phyloP scores from a whole-genome alignment of 2,113 vertebrate species.

The Protomyctophum bolini region DNA sequence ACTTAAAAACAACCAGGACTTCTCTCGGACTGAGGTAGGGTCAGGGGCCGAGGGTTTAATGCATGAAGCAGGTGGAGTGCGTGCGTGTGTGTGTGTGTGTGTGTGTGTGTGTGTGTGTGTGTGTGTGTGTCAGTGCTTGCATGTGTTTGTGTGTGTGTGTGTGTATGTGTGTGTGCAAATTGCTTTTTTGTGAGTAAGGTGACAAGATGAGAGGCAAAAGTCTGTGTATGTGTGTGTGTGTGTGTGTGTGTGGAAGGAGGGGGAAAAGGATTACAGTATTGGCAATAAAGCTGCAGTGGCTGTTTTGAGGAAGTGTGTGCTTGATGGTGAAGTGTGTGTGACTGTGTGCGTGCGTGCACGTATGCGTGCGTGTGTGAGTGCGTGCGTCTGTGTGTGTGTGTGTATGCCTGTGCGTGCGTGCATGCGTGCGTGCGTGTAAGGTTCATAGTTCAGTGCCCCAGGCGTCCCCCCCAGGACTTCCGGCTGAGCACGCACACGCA shows the following conservation, averaged over 20 bases:
- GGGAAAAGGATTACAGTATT: conserved; percentile 70
- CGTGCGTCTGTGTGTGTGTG: conserved; percentile 11
- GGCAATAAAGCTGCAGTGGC: conserved; percentile 76
- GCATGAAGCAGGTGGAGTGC: conserved; percentile 39
- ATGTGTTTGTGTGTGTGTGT: conserved; percentile 25
- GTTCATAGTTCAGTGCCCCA: conserved; percentile 65
- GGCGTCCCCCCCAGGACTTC: conserved; percentile 84
- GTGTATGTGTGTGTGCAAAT: conserved; percentile 3
- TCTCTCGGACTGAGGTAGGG: conserved; percentile 99
- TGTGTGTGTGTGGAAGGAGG: conserved; percentile 13
- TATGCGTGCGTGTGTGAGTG: conserved; percentile 15
- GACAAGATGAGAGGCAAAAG: conserved; percentile 35
- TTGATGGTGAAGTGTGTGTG: conserved; percentile 43
- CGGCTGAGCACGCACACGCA: conserved; percentile 96
- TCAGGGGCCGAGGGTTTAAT: conserved; percentile 65
- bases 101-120: conserved; percentile 17
- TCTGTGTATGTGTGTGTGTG: conserved; percentile 4
- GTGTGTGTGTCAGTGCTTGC: neutral
- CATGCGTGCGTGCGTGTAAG: conserved; percentile 12
- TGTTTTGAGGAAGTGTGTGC: conserved; percentile 59
- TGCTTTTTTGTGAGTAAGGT: neutral
- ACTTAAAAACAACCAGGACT: conserved; percentile 94
- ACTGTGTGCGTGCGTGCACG: neutral
- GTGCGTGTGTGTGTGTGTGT: conserved; percentile 21
- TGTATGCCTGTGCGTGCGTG: neutral